phyloP scores from a whole-genome alignment of 2,113 vertebrate species.

The Tapirus terrestris region DNA sequence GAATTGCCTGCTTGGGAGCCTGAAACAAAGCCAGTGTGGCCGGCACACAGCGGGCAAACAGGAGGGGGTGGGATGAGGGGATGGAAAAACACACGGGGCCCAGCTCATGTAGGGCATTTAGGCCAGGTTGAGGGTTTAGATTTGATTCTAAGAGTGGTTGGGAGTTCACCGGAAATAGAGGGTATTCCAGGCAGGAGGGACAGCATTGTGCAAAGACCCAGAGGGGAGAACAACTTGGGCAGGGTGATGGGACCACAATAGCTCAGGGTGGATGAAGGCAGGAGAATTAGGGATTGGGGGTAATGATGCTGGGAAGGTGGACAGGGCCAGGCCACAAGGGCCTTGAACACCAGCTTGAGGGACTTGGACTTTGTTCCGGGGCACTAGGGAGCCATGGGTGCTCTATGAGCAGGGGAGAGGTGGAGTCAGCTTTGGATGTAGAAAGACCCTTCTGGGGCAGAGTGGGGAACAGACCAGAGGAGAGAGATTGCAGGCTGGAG shows the following conservation, averaged over 20 bases:
- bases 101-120: neutral
- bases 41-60: neutral
- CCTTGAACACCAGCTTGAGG: neutral
- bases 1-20: neutral
- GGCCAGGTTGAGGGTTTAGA: neutral
- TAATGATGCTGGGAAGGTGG: neutral
- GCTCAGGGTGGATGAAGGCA: neutral
- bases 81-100: rapidly evolving
- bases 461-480: neutral
- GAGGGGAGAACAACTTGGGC: neutral
- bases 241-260: neutral
- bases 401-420: neutral
- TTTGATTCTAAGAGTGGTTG: neutral
- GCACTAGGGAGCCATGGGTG: neutral
- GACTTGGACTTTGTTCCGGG: neutral
- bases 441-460: neutral
- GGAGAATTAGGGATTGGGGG: neutral
- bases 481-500: neutral
- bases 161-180: neutral
- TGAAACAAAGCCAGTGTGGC: neutral
- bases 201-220: neutral
- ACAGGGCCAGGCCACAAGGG: neutral
- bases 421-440: neutral
- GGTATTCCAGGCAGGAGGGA: neutral
- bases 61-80: neutral